Percentiles rank a stretch among this genome's conserved stretches.
These are phyloP conservation scores for Cyanoramphus novaezelandiae DNA, from an alignment of 2,113 vertebrate species.

Conservation along the genomic window DNA sequence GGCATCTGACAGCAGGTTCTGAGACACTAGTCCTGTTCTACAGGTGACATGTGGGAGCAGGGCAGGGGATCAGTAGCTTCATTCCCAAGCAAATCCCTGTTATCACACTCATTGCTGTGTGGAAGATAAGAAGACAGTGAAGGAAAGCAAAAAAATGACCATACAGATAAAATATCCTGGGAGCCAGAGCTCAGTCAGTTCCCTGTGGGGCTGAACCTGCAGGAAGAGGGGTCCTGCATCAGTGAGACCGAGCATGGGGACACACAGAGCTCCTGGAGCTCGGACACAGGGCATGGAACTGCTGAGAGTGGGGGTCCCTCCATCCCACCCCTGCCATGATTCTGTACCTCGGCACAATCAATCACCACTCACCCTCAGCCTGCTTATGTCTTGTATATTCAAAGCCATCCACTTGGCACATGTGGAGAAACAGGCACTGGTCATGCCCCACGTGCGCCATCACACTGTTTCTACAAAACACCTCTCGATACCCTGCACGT, in stretches of 20 bases:
- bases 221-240: not conserved
- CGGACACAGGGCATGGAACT: not conserved
- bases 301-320: not conserved
- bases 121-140: not conserved
- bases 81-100: not conserved
- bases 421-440: not conserved
- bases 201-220: not conserved
- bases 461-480: not conserved
- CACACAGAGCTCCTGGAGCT: not conserved
- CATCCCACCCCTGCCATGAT: not conserved
- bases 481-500: not conserved
- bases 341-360: not conserved
- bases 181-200: not conserved
- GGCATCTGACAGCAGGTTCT: not conserved
- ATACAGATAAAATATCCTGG: not conserved
- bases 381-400: not conserved
- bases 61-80: not conserved
- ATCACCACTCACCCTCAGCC: not conserved
- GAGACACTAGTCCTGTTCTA: not conserved
- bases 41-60: not conserved
- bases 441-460: not conserved
- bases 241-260: rapidly evolving
- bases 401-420: not conserved
- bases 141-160: not conserved
- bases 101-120: not conserved